phyloP scores from a whole-genome alignment of 2,113 vertebrate species.

The Labeo catla region DNA sequence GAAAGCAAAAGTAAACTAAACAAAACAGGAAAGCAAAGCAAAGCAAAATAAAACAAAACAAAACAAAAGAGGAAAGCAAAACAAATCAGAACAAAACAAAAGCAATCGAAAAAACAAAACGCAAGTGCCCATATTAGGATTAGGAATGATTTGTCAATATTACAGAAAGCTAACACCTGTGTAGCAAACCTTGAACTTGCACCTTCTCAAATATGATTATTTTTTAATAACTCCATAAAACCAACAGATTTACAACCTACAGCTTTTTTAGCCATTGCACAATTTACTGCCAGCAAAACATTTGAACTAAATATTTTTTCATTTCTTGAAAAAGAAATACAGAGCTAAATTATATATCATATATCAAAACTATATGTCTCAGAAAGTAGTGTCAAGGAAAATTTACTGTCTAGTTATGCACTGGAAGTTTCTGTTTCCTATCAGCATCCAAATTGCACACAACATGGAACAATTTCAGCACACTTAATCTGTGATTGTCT shows the following conservation, averaged over 20 bases:
- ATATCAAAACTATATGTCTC: not conserved
- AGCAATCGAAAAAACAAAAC: not conserved
- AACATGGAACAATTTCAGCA: slow-evolving; percentile 21
- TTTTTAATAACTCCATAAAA: not conserved
- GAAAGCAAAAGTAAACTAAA: not conserved
- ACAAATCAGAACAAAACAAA: not conserved
- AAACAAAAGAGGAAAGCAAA: not conserved
- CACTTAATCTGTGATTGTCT: slow-evolving; percentile 24
- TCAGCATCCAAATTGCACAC: slow-evolving; percentile 39
- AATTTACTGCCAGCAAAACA: not conserved
- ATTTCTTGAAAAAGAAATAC: slow-evolving; percentile 2
- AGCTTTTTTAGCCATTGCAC: not conserved
- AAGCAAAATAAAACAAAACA: not conserved
- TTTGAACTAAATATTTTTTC: not conserved
- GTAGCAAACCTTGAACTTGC: not conserved
- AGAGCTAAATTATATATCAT: not conserved
- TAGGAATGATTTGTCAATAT: too few species aligned
- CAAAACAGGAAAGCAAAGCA: not conserved
- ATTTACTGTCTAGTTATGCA: not conserved
- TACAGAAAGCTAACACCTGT: not conserved
- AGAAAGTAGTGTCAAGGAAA: not conserved
- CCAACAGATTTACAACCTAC: not conserved
- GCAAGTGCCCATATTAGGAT: too few species aligned
- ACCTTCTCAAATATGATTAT: not conserved
- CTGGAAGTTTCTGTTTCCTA: slow-evolving; percentile 43